These are phyloP conservation scores for Oscheius sp. DNA, from an alignment of 2,888 invertebrate genomes.

Conservation along the genomic window DNA sequence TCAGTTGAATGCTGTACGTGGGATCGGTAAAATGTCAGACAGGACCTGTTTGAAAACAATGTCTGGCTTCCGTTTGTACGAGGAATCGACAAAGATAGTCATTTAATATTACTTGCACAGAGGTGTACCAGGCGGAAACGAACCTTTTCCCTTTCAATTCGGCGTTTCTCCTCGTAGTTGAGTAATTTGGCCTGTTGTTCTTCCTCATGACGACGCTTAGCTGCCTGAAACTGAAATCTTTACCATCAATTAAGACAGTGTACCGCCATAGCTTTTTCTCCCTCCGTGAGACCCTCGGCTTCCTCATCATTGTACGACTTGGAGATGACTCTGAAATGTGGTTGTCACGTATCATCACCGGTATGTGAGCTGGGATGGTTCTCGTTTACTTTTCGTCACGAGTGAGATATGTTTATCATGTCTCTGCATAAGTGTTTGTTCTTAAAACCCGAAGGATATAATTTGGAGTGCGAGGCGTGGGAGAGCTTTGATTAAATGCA, in stretches of 20 bases:
- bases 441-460: constrained; percentile 5
- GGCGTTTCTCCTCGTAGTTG: constrained; percentile 72
- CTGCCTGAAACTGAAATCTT: constrained; percentile 53
- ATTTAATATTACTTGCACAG: neutral
- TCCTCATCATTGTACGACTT: constrained; percentile 49
- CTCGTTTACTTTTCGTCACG: constrained; percentile 29
- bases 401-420: constrained; percentile 30
- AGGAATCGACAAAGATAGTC: neutral
- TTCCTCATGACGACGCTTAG: constrained; percentile 71
- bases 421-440: constrained; percentile 28
- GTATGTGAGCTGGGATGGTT: neutral
- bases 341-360: constrained; percentile 5
- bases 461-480: constrained; percentile 24
- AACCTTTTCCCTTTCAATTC: constrained; percentile 69
- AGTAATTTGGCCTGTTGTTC: constrained; percentile 70
- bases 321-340: constrained; percentile 45
- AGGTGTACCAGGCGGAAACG: neutral
- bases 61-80: too few relatives aligned
- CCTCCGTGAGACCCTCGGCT: constrained; percentile 61
- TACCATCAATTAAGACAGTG: constrained; percentile 55
- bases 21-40: too few relatives aligned
- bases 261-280: constrained; percentile 65
- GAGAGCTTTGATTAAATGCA: neutral
- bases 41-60: too few relatives aligned
- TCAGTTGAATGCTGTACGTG: too few relatives aligned